Conservation (phyloP, 53 echinoderm and acorn worm genomes). For the Temnopleurus reevesii region DNA sequence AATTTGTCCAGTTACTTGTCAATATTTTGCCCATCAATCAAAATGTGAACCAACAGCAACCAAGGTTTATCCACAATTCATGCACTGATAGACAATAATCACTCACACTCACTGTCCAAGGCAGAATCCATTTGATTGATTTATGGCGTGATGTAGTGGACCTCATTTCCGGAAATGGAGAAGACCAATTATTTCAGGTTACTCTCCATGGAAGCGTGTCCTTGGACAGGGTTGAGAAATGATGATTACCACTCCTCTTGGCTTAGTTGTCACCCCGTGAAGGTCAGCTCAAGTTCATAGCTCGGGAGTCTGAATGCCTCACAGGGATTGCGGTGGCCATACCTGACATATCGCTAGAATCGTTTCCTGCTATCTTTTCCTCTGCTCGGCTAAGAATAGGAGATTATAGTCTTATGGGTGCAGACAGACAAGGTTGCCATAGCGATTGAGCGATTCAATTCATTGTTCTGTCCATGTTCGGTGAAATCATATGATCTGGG, state of each 20-base stretch:
- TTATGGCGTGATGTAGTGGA: background rate
- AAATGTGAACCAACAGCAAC: no score
- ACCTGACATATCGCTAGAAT: background rate
- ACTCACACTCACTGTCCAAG: no score
- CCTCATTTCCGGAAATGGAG: background rate
- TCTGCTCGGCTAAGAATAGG: background rate
- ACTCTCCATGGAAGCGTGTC: background rate
- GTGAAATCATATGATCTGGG: no score
- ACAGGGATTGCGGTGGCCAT: background rate
- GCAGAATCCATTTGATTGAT: background rate
- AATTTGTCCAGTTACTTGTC: no score
- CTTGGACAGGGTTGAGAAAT: background rate
- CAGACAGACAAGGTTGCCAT: conserved; percentile 5
- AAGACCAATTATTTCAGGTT: background rate
- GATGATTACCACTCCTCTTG: background rate
- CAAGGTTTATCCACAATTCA: no score
- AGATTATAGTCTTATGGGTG: background rate
- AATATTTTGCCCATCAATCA: no score
- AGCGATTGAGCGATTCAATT: no score
- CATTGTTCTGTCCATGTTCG: no score
- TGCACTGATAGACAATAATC: no score
- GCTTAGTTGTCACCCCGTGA: background rate
- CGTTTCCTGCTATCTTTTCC: background rate
- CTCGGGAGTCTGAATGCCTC: background rate
- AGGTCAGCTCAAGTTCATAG: background rate